Evolutionary conservation across 1,140 invertebrate genomes (phyloP), one percentile per base, ranked within the genome.

Genomic region (Ceratina australensis): DNA sequence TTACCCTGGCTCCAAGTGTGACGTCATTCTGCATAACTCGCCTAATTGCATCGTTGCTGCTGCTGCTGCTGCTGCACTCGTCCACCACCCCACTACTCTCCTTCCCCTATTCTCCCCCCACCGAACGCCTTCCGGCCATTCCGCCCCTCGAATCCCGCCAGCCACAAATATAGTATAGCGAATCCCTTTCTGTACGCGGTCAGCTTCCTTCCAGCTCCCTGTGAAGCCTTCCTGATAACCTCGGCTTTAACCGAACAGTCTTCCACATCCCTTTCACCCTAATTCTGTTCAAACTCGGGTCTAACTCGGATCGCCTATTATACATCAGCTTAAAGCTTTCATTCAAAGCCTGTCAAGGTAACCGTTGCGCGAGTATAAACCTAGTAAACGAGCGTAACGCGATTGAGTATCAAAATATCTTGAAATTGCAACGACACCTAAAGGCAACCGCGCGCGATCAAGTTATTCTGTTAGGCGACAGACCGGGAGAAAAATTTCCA

Each of bases 1-100:
- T 92, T 92, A 92, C 91, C 91, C 91, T 91, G 87, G 89, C 85
- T 86, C 84, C 63, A 86, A 85, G 88, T 91, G 88, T 92, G 91
- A 92, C 91, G 91, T 92, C 91, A 92, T 85, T 91, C 90, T 89
- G 90, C 91, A 92, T 92, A 92, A 92, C 91, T 92, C 90, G 89
- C 89, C 91, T 92, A 92, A 92, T 92, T 92, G 91, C 91, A 92
- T 91, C 89, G 90, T 89, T 83, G 85, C 79, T 86, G 85, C 79
- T 49, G 47, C 73, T 28, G 61, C 74, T 18, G 52, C 61, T 20
- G 86, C 66, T 83, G 57, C 71, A 73, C 76, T 83, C 60, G 47
- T 3, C 59, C 64, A 33, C 56, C 64, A 73, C 75, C 73, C 72
- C 71, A 65, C 72, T 79, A 74, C 75, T 24, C 50, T 71, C 0